A percentile compares a stretch with the other conserved stretches of the same genome.
These are phyloP conservation scores for Leucophenga montana DNA, from an alignment of 2,888 invertebrate species.

Conservation along the genomic window DNA sequence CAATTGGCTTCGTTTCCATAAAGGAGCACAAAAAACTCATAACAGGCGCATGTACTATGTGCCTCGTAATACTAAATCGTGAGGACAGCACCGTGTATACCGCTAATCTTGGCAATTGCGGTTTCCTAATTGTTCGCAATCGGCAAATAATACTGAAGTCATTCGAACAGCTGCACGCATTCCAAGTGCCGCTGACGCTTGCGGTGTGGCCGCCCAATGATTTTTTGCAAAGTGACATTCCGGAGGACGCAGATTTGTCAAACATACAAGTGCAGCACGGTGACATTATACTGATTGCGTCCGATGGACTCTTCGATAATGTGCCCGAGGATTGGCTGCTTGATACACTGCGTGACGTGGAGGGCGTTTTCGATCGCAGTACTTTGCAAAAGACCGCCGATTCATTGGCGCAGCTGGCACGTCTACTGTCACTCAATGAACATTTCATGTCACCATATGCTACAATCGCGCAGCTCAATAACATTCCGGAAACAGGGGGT, in stretches of 20 bases:
- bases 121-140: constrained; percentile 91
- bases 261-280: constrained; percentile 91
- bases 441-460: constrained; percentile 97
- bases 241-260: constrained; percentile 91
- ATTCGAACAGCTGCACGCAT: constrained; percentile 98
- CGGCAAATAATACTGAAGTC: constrained; percentile 93
- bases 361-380: constrained; percentile 83
- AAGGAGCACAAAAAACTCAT: constrained; percentile 93
- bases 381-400: constrained; percentile 92
- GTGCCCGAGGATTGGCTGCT: constrained; percentile 92
- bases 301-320: constrained; percentile 99
- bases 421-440: constrained; percentile 93
- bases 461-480: constrained; percentile 91
- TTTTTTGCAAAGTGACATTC: constrained; percentile 91
- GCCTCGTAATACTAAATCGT: constrained; percentile 93
- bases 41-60: constrained; percentile 97
- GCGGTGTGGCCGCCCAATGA: constrained; percentile 94
- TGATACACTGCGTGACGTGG: constrained; percentile 84
- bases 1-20: constrained; percentile 86
- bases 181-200: constrained; percentile 98
- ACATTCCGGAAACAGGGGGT: constrained; percentile 95
- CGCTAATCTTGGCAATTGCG: constrained; percentile 99
- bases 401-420: constrained; percentile 95
- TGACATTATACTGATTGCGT: constrained; percentile 94
- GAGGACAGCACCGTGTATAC: constrained; percentile 92